Base-by-base conservation (phyloP, 1,140 invertebrate genomes). In the Trichonephila clavipes region DNA sequence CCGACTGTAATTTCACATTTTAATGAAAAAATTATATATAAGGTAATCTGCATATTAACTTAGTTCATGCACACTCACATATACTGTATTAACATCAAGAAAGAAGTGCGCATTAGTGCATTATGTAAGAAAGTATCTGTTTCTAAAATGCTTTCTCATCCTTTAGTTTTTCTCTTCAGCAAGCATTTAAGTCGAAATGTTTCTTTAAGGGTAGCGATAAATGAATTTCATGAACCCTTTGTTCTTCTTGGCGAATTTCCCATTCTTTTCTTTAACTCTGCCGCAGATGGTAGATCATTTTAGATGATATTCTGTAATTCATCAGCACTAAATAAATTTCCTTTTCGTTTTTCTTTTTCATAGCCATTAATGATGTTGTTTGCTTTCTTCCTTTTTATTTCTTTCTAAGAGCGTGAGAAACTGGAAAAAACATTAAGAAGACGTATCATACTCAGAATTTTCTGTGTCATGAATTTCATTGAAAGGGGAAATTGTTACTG, bases 271-370 rank as follows among this genome's bases (percentile, higher is more conserved):
- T 40, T 16, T 77, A 34, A 62, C 34, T 77, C 72, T 3, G 34
- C 28, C 18, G 24, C 24, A 77, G 28, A 77, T 28, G 72, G 6
- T 18, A 19, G 72, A 77, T 77, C 34, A 77, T 77, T 77, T 77
- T 34, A 40, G 72, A 18, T 34, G 72, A 77, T 77, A 34, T 77
- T 28, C 28, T 77, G 72, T 77, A 77, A 77, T 77, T 77, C 34
- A 40, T n/a, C 12, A 40, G 72, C 12, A 40, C 28, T 6, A 28
- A 40, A 24, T 28, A 28, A 40, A 77, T 34, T 28, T 34, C 28
- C 28, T 0, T 0, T 0, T 18, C 2, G 34, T 77, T 77, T 64
- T 18, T 1, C 21, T 40, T 77, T 34, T 77, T 40, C 72, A 18
- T 1, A 4, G 34, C 10, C 18, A 34, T 19, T 34, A 77, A 77